Evolutionary conservation across 2,888 invertebrate genomes (phyloP).

Genomic region (Noctuana brunneofusca): DNA sequence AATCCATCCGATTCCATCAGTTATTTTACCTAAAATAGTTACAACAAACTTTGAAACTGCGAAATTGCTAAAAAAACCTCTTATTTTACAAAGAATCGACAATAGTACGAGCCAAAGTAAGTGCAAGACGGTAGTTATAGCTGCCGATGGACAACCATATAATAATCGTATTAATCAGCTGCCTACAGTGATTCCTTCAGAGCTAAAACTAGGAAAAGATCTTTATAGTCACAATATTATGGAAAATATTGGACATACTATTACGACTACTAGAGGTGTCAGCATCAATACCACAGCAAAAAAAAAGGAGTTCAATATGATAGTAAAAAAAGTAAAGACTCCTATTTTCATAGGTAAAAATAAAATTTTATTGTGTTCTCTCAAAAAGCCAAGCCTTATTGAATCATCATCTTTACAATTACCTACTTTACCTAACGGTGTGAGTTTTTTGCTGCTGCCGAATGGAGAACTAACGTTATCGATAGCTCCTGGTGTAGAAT

Average conservation of each 20-base stretch:
- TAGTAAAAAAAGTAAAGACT: conserved; percentile 41
- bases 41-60: background rate
- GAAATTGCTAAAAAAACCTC: background rate
- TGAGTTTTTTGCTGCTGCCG: conserved; percentile 48
- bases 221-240: background rate
- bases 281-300: too few relatives aligned
- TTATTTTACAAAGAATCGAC: background rate
- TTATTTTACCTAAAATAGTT: background rate
- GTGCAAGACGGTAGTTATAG: conserved; percentile 9
- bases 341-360: conserved; percentile 65
- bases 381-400: conserved; percentile 44
- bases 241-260: too few relatives aligned
- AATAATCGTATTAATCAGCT: background rate
- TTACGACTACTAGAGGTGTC: too few relatives aligned
- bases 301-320: conserved; percentile 30
- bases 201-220: background rate
- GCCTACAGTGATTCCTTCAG: background rate
- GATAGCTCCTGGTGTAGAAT: conserved; percentile 44
- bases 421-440: conserved; percentile 48
- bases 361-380: conserved; percentile 67
- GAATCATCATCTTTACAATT: conserved; percentile 10
- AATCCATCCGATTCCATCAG: background rate
- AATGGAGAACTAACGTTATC: conserved; percentile 49
- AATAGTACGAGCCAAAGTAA: background rate
- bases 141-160: conserved; percentile 12